Base-by-base conservation (phyloP, 2,113 vertebrate genomes). In the Cyprinus carpio region DNA sequence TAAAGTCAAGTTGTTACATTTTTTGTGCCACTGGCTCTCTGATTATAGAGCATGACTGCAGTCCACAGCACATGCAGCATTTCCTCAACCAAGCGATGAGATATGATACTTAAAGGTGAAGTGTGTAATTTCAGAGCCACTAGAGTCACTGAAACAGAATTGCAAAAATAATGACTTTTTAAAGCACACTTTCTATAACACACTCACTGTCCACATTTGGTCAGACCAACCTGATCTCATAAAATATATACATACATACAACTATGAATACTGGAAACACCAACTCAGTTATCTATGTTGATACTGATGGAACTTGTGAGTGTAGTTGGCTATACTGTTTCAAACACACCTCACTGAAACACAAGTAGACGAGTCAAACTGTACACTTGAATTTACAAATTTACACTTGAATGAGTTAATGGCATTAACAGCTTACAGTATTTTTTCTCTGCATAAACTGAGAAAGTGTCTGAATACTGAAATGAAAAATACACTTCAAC, bases 61-160 rank as follows among this genome's bases (percentile, higher is more conserved):
- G n/a, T 43, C 37, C 40, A 43, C 37, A 77, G 49, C 49, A 77
- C 27, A 54, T 51, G 15, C 74, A 29, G 74, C 46, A 31, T 75
- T 54, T 51, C 20, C 20, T 11, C 69, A 72, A 40, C 29, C 46
- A 16, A 51, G 51, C 13, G 13, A 75, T 75, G 43, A 75, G 15
- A 75, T 51, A 10, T 51, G 43, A 75, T 75, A 27, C 46, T 75
- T 40, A 40, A 71, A 71, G 67, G 67, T 40, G 34, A 72, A 72
- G 69, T 40, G 69, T 72, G 20, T 72, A 40, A 72, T 72, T 71
- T 71, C 8, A 71, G 67, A 34, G 67, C 67, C 67, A 40, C 20
- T 40, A 64, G 25, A 64, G 25, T 27, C 25, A 64, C 62, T 27
- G 62, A 64, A 64, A 64, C n/a, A 64, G 25, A 64, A 64, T 64